Evolutionary conservation across 2,113 vertebrate genomes (phyloP), one percentile per base, ranked within the genome.

Genomic region (Silurus meridionalis): DNA sequence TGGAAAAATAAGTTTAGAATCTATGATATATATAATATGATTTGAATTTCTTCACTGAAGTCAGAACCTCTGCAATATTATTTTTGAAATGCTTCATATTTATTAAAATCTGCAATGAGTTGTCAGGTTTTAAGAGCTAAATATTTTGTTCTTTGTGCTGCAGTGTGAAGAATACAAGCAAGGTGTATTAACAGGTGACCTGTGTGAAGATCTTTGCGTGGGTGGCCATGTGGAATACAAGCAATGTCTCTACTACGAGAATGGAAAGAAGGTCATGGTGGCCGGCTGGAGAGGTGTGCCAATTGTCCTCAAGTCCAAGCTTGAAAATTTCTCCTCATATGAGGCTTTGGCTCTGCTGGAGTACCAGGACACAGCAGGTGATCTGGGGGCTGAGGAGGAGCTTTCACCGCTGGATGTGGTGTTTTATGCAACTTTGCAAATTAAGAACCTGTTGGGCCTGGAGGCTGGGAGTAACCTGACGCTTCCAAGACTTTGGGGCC

Each of bases 211-310:
- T 79, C 94, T 99, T 85, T 99, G 98, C 0, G 95, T 96, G 82
- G 93, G 91, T 0, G 93, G 95, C 60, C 93, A 90, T 78, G 93
- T 99, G 75, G 93, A 94, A 87, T 99, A 98, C 92, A 96, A 92
- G 77, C 95, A 95, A 89, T 99, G 98, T 80, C 96, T 99, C 69
- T 97, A 98, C 93, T 97, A 97, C 1, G 95, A 98, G 88, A 94
- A 96, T 17, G 98, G 98, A 61, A 99, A 99, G 93, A 99, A 98
- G 93, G 98, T 99, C 90, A 96, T 99, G 75, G 96, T 96, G 90
- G 98, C 97, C 0, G 95, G 93, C 60, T 99, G 98, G 98, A 95
- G 95, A 23, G 97, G 97, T 46, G 92, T 89, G 23, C 96, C 96
- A 3, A 82, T 99, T 57, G 94, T 99, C 88, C 94, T 99, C 89